Percentiles rank a stretch among this genome's conserved stretches.
Evolutionary conservation across 2,888 invertebrate species (phyloP).

Genomic region (Meta bourneti): DNA sequence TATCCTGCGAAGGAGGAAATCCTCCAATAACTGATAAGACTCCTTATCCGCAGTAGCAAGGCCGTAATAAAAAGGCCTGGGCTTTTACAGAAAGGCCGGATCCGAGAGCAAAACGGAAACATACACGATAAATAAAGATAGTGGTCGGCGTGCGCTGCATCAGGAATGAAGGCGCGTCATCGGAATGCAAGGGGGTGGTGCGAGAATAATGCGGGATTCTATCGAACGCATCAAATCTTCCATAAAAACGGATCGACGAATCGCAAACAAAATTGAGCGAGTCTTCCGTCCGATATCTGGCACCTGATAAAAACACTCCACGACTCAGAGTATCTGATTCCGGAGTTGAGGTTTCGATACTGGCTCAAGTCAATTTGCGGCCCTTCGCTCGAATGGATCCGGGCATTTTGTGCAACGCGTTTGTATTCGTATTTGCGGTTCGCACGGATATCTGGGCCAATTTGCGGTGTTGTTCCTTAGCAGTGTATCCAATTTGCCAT

Average conservation of each 20-base stretch:
- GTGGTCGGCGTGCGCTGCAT: slow-evolving; percentile 55
- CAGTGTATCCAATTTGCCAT: neutral
- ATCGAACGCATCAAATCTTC: slow-evolving; percentile 65
- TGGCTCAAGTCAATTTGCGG: slow-evolving; percentile 38
- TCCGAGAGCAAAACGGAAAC: slow-evolving; percentile 47
- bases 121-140: slow-evolving; percentile 62
- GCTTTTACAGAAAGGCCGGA: slow-evolving; percentile 10
- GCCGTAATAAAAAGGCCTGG: slow-evolving; percentile 31
- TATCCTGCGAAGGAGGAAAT: slow-evolving; percentile 3
- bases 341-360: neutral
- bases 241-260: slow-evolving; percentile 62
- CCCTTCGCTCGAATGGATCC: too few relatives aligned
- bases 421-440: neutral
- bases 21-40: slow-evolving; percentile 66
- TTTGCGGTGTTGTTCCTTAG: neutral
- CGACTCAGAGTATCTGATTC: slow-evolving; percentile 54
- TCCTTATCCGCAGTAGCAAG: slow-evolving; percentile 19
- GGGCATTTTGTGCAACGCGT: too few relatives aligned
- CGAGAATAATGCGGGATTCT: slow-evolving; percentile 17
- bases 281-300: slow-evolving; percentile 59
- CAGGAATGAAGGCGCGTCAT: slow-evolving; percentile 54
- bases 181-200: slow-evolving; percentile 19
- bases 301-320: slow-evolving; percentile 63
- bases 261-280: slow-evolving; percentile 60
- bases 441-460: neutral